A percentile compares a stretch with the other conserved stretches of the same genome.
Evolutionary conservation across 1,140 invertebrate species (phyloP).

Genomic region (Halictus rubicundus): DNA sequence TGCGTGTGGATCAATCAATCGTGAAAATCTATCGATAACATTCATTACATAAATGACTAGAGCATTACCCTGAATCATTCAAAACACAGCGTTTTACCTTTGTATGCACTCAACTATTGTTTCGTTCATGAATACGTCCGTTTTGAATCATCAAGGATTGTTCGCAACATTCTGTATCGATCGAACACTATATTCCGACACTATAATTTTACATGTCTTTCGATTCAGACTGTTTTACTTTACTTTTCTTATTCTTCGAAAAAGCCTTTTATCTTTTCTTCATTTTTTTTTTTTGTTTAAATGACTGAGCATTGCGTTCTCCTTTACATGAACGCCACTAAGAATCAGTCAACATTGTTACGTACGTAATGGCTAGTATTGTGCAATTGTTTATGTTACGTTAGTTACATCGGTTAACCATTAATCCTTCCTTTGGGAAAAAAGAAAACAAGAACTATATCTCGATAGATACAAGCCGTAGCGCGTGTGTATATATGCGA

Average conservation of each 20-base stretch:
- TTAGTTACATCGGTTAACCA: slow-evolving; percentile 39
- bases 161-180: background rate
- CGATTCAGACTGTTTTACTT: background rate
- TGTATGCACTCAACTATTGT: background rate
- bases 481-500: background rate
- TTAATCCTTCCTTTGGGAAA: background rate
- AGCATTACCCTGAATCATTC: slow-evolving; percentile 42
- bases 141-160: background rate
- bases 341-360: slow-evolving; percentile 52
- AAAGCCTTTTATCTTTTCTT: background rate
- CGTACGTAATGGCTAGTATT: slow-evolving; percentile 56
- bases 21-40: slow-evolving; percentile 40
- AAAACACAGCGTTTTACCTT: slow-evolving; percentile 5
- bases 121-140: background rate
- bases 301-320: slow-evolving; percentile 10
- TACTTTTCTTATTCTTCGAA: background rate
- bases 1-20: slow-evolving; percentile 32
- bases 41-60: slow-evolving; percentile 46
- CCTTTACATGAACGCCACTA: slow-evolving; percentile 38
- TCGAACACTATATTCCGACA: background rate
- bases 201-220: background rate
- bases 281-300: no score
- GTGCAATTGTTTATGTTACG: slow-evolving; percentile 49
- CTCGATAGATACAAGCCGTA: background rate
- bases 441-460: slow-evolving; percentile 25